phyloP scores from a whole-genome alignment of 2,797 vertebrate species.

The Hylomyscus alleni region DNA sequence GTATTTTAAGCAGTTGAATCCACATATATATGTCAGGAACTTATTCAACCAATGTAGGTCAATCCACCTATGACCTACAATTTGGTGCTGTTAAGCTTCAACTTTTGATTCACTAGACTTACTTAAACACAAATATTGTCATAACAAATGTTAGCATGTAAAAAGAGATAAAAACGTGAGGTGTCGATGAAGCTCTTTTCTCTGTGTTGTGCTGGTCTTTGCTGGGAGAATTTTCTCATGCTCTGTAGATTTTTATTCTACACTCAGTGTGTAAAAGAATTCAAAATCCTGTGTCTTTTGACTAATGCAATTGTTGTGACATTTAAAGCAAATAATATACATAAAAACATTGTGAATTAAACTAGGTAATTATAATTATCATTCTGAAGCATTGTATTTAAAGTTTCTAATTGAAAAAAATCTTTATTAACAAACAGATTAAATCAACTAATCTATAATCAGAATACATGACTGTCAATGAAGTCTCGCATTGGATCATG shows the following conservation, averaged over 20 bases:
- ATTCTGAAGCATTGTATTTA: slow-evolving; percentile 1
- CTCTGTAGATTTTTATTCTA: too few relatives aligned
- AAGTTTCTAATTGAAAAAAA: slow-evolving; percentile 49
- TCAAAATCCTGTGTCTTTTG: slow-evolving; percentile 12
- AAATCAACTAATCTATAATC: neutral
- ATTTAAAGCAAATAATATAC: neutral
- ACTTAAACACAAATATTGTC: neutral
- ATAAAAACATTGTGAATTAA: neutral
- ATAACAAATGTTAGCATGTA: neutral
- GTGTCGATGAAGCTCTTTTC: neutral
- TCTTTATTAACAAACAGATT: neutral
- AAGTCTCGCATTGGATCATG: neutral
- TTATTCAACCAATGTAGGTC: neutral
- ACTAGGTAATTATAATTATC: slow-evolving; percentile 8
- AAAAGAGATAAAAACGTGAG: neutral
- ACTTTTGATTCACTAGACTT: neutral
- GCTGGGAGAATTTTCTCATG: neutral
- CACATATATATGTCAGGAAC: neutral
- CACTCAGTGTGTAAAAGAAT: neutral
- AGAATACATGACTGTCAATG: neutral
- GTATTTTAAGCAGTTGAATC: neutral
- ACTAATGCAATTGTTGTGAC: neutral
- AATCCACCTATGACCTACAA: neutral
- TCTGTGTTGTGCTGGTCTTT: neutral
- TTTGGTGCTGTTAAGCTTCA: neutral